Percentiles rank a stretch among this genome's conserved stretches.
Evolutionary conservation across 2,888 invertebrate genomes (phyloP).

Genomic region (Anaspis maculata): DNA sequence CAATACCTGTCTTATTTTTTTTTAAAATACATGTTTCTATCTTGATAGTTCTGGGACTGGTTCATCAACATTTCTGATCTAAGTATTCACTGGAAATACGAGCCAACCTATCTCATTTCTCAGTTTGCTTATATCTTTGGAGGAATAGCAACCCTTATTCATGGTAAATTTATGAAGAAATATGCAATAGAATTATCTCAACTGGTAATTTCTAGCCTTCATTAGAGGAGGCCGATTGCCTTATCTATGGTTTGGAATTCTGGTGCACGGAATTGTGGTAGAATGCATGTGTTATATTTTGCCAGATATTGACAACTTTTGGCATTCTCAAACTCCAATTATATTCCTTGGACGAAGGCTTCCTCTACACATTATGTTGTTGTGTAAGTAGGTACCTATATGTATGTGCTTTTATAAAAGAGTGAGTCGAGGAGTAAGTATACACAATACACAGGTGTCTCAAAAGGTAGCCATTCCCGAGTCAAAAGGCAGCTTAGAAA

Average conservation of each 20-base stretch:
- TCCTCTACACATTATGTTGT: slow-evolving; percentile 62
- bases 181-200: neutral
- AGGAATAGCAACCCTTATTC: slow-evolving; percentile 55
- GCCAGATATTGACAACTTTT: slow-evolving; percentile 74
- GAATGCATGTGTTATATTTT: slow-evolving; percentile 62
- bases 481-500: no score
- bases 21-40: slow-evolving; percentile 2
- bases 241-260: slow-evolving; percentile 64
- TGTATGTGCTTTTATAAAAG: no score
- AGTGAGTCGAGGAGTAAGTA: no score
- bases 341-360: slow-evolving; percentile 62
- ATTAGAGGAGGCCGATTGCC: slow-evolving; percentile 64
- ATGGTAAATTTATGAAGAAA: slow-evolving; percentile 46
- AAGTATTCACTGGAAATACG: slow-evolving; percentile 51
- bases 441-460: no score
- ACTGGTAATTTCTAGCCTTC: slow-evolving; percentile 49
- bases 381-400: slow-evolving; percentile 55
- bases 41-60: slow-evolving; percentile 53
- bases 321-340: slow-evolving; percentile 72
- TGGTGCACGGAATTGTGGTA: slow-evolving; percentile 65
- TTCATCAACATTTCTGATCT: slow-evolving; percentile 50
- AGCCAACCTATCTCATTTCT: slow-evolving; percentile 58
- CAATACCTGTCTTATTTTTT: no score
- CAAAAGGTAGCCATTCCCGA: no score
- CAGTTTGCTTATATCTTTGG: slow-evolving; percentile 55